These are phyloP conservation scores for Paramuricea clavata DNA, from an alignment of 92 coral and sea anemone species.

Conservation along the genomic window DNA sequence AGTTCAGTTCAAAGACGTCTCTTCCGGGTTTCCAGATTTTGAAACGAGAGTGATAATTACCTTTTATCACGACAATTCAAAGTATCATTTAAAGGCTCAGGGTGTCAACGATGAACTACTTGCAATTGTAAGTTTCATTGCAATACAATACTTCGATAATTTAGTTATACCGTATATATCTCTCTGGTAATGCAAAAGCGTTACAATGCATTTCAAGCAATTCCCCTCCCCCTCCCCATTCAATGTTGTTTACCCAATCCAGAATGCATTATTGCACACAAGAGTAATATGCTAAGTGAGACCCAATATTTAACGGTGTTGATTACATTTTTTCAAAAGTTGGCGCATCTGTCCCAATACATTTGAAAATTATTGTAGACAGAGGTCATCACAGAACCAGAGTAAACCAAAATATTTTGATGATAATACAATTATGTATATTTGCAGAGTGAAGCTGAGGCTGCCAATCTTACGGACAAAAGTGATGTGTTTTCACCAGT, in stretches of 20 bases:
- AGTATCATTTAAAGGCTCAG: constrained; percentile 1
- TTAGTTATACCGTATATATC: too few species aligned
- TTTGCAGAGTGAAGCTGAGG: constrained; percentile 7
- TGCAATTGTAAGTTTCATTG: constrained; percentile 29
- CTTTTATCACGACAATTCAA: background rate
- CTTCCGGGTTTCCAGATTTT: constrained; percentile 38
- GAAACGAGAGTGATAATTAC: constrained; percentile 22
- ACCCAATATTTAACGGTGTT: too few species aligned
- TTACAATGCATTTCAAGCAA: too few species aligned
- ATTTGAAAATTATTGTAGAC: too few species aligned
- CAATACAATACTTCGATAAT: too few species aligned
- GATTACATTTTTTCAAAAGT: too few species aligned
- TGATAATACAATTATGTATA: background rate
- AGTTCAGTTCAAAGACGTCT: constrained; percentile 29
- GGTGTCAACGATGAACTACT: constrained; percentile 1
- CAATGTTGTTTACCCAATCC: too few species aligned
- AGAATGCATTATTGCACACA: too few species aligned
- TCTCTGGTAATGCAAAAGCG: background rate
- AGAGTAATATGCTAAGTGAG: too few species aligned
- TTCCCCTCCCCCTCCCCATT: too few species aligned
- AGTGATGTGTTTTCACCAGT: constrained; percentile 32
- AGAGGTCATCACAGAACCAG: background rate
- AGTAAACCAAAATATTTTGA: too few species aligned
- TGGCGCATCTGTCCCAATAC: too few species aligned
- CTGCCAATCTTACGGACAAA: constrained; percentile 23